A percentile compares a stretch with the other conserved stretches of the same genome.
Conservation (phyloP, 92 coral and sea anemone species). For the Zoanthus solanderi region DNA sequence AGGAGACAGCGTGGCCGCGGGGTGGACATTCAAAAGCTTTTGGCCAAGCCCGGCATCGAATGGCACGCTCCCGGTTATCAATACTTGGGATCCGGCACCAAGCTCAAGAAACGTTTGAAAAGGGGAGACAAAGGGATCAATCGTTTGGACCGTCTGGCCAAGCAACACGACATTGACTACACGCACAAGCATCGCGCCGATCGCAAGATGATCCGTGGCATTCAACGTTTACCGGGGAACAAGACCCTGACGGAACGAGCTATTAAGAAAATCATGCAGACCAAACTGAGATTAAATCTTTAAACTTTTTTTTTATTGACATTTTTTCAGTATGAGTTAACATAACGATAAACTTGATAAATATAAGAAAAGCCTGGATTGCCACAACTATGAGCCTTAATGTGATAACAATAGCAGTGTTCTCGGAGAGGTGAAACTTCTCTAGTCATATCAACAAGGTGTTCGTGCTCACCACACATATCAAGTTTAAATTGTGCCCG, state of each 20-base stretch:
- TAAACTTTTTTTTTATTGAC: neutral
- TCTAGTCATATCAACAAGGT: too few relatives aligned
- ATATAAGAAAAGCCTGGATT: too few relatives aligned
- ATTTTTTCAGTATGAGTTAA: too few relatives aligned
- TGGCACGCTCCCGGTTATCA: neutral
- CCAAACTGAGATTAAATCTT: neutral
- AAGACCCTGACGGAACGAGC: slow-evolving; percentile 11
- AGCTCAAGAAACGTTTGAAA: neutral
- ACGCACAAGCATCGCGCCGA: slow-evolving; percentile 23
- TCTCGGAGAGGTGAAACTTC: too few relatives aligned
- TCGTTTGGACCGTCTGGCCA: slow-evolving; percentile 24
- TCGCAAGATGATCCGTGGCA: slow-evolving; percentile 22
- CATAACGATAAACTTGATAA: too few relatives aligned
- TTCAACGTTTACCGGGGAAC: neutral
- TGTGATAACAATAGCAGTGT: too few relatives aligned
- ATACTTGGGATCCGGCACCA: neutral
- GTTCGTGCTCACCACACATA: too few relatives aligned
- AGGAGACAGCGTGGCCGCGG: too few relatives aligned
- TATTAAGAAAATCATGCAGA: neutral
- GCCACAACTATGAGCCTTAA: too few relatives aligned
- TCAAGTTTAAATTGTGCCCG: too few relatives aligned
- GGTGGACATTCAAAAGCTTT: too few relatives aligned
- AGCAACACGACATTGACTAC: neutral
- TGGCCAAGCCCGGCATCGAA: neutral
- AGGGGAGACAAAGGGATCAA: slow-evolving; percentile 16